phyloP scores from a whole-genome alignment of 37 sponge, comb jelly and placozoan genomes.

The Spongilla lacustris region DNA sequence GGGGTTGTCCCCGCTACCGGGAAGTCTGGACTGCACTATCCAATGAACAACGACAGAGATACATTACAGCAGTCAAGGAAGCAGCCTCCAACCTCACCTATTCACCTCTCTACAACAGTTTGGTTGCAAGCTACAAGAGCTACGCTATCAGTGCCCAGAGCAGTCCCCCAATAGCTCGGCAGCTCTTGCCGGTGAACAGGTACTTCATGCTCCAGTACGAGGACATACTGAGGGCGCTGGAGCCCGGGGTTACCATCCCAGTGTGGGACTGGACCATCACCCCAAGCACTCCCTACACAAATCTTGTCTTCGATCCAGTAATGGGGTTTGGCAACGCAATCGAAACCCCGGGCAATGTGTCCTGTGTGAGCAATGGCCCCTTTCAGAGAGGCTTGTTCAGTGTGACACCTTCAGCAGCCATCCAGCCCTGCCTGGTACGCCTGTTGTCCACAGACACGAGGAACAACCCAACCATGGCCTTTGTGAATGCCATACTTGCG shows the following conservation, averaged over 20 bases:
- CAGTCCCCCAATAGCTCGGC: constrained; percentile 15
- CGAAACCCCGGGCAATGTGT: neutral
- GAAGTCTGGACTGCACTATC: constrained; percentile 56
- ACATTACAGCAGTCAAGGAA: constrained; percentile 58
- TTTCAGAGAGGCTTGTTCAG: constrained; percentile 50
- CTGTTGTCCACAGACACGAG: neutral
- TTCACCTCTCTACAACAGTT: constrained; percentile 45
- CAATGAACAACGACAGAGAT: constrained; percentile 23
- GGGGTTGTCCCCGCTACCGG: constrained; percentile 54
- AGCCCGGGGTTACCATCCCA: constrained; percentile 61
- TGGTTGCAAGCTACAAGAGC: constrained; percentile 34
- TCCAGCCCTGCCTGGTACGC: constrained; percentile 50
- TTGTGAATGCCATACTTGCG: constrained; percentile 22
- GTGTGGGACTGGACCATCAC: constrained; percentile 77
- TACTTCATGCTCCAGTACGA: constrained; percentile 79
- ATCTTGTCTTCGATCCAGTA: constrained; percentile 50
- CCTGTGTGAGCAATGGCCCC: constrained; percentile 66
- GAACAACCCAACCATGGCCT: neutral
- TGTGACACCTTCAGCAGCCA: constrained; percentile 15
- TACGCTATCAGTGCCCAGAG: constrained; percentile 36
- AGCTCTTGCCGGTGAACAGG: constrained; percentile 68
- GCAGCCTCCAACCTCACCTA: constrained; percentile 45
- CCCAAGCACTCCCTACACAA: constrained; percentile 26
- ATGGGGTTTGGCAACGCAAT: constrained; percentile 67
- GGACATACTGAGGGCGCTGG: constrained; percentile 56